Conservation (phyloP, 2,888 invertebrate genomes). For the Nemotelus nigrinus region DNA sequence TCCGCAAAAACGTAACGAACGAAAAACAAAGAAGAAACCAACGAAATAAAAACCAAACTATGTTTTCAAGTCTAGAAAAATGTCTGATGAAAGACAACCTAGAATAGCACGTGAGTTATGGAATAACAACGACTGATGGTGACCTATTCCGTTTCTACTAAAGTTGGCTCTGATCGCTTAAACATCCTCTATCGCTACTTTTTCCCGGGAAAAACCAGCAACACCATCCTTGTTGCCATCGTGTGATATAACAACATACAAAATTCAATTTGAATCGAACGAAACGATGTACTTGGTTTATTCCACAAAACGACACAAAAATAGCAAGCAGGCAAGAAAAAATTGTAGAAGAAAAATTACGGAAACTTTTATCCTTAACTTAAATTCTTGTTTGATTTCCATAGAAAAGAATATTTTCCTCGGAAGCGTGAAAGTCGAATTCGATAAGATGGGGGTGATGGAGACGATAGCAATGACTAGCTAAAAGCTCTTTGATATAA, state of each 20-base stretch:
- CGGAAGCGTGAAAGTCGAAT: background rate
- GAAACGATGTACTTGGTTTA: slow-evolving; percentile 9
- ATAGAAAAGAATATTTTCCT: background rate
- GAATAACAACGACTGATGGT: background rate
- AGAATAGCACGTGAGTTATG: slow-evolving; percentile 7
- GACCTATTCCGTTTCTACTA: background rate
- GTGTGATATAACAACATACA: background rate
- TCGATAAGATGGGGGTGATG: background rate
- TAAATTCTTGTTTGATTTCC: slow-evolving; percentile 7
- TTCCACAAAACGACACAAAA: background rate
- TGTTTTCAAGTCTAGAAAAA: background rate
- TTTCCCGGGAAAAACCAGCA: no score
- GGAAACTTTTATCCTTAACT: background rate
- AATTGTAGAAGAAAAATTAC: background rate
- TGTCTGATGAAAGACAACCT: slow-evolving; percentile 2
- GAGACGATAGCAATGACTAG: no score
- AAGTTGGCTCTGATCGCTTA: no score
- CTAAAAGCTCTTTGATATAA: background rate
- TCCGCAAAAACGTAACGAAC: slow-evolving; percentile 31
- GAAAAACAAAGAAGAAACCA: background rate
- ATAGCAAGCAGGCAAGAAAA: background rate
- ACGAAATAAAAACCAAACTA: background rate
- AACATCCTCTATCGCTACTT: no score
- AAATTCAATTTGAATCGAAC: slow-evolving; percentile 31
- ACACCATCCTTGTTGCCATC: background rate